phyloP scores from a whole-genome alignment of 2,797 vertebrate genomes.

The Amphiprion clarkii region DNA sequence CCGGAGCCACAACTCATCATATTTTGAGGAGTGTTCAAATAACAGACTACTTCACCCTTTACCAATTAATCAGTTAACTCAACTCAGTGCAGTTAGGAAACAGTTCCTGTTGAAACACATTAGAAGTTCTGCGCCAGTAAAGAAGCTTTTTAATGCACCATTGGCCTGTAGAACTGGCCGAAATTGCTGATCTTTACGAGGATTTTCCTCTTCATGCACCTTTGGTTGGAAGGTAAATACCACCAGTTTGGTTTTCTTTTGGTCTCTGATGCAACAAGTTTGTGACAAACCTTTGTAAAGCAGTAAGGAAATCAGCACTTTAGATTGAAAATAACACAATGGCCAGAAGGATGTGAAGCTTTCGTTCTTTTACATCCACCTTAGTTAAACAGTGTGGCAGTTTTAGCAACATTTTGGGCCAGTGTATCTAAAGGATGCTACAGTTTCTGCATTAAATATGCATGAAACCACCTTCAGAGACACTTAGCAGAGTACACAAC shows the following conservation, averaged over 20 bases:
- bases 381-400: neutral
- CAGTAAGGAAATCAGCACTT: neutral
- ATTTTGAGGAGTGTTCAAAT: slow-evolving; percentile 52
- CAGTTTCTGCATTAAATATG: too few relatives aligned
- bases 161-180: neutral
- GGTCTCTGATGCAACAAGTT: slow-evolving; percentile 11
- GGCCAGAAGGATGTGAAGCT: neutral
- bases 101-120: slow-evolving; percentile 21
- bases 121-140: slow-evolving; percentile 16
- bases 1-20: slow-evolving; percentile 52
- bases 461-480: neutral
- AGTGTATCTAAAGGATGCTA: too few relatives aligned
- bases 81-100: slow-evolving; percentile 35
- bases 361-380: slow-evolving; percentile 10
- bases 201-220: slow-evolving; percentile 42
- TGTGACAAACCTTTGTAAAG: slow-evolving; percentile 13
- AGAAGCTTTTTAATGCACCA: slow-evolving; percentile 27
- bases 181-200: slow-evolving; percentile 7
- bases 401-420: too few relatives aligned
- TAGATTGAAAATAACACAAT: neutral
- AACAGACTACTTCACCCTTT: slow-evolving; percentile 35
- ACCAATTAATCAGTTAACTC: slow-evolving; percentile 43
- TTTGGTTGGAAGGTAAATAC: slow-evolving; percentile 21
- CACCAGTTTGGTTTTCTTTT: slow-evolving; percentile 24
- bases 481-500: neutral